Conservation (phyloP, 2,797 vertebrate species). For the Bradypodion ventrale region DNA sequence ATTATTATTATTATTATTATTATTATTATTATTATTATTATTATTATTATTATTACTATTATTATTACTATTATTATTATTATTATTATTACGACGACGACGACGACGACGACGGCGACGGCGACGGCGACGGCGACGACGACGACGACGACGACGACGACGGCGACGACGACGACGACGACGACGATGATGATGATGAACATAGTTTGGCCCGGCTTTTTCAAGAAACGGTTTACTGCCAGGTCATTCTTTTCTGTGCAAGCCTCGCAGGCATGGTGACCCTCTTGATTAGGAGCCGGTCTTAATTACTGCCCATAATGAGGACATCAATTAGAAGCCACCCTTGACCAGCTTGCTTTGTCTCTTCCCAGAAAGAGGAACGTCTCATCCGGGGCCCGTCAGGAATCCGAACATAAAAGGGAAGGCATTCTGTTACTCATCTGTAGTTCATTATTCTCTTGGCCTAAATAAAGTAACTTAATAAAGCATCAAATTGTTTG, state of each 20-base stretch:
- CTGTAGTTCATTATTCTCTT: not conserved
- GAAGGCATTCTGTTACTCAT: too few relatives aligned
- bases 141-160: too few relatives aligned
- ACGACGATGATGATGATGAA: too few relatives aligned
- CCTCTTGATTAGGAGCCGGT: not conserved
- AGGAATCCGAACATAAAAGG: not conserved
- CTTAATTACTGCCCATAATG: constrained; percentile 4
- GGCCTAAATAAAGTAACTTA: not conserved
- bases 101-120: too few relatives aligned
- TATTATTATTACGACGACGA: too few relatives aligned
- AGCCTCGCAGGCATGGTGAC: not conserved
- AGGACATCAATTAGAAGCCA: constrained; percentile 13
- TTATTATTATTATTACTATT: too few relatives aligned
- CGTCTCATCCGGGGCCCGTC: not conserved
- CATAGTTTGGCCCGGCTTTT: not conserved
- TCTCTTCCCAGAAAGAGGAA: not conserved
- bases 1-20: too few relatives aligned
- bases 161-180: too few relatives aligned
- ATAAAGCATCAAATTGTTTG: too few relatives aligned
- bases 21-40: too few relatives aligned
- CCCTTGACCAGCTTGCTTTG: not conserved
- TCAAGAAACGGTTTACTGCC: not conserved
- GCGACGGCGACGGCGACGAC: too few relatives aligned
- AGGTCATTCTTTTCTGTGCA: not conserved
- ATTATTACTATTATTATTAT: too few relatives aligned